Evolutionary conservation across 2,888 invertebrate species (phyloP), one percentile per base, ranked within the genome.

Genomic region (Mesopsocus fuscifrons): DNA sequence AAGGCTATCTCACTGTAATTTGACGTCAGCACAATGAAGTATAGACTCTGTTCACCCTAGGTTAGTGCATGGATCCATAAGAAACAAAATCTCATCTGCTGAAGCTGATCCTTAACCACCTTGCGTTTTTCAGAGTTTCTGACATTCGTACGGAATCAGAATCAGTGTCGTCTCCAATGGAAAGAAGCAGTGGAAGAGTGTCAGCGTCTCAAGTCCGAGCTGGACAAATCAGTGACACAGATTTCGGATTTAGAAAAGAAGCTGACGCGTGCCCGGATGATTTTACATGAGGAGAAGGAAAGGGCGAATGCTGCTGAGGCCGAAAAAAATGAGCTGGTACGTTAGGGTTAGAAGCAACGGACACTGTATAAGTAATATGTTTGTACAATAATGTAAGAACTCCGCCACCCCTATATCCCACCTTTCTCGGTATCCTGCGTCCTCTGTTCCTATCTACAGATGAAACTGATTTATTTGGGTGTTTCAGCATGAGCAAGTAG

Each of bases 251-350:
- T 84, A 52, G 83, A 88, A 53, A 74, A 76, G 3, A 84, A 85
- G 57, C 68, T 91, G 47, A 76, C 76, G 50, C 79, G 82, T 58
- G 84, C 84, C 0, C 68, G 88, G 44, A 77, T 77, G 51, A 65
- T 88, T 32, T 63, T 88, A 1, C 88, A 88, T 52, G 72, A 76
- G 47, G 88, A 89, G 54, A 80, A 77, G 52, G 71, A 74, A 47
- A 72, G 72, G 42, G 65, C 81, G 16, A 70, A 73, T 44, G 67
- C 68, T 51, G 74, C 74, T 0, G 73, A 83, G 57, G 68, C 76
- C 48, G 82, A 87, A 45, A 71, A 77, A 47, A 76, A 74, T 59
- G 67, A 71, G 53, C 63, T 81, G 67, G 81, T 81, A 60, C 59
- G 62, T 51, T 35, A 26, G 6, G 6, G 11, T 26, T 26, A 26